Evolutionary conservation across 2,888 invertebrate genomes (phyloP), one percentile per base, ranked within the genome.

Genomic region (Diplazon laetatorius): DNA sequence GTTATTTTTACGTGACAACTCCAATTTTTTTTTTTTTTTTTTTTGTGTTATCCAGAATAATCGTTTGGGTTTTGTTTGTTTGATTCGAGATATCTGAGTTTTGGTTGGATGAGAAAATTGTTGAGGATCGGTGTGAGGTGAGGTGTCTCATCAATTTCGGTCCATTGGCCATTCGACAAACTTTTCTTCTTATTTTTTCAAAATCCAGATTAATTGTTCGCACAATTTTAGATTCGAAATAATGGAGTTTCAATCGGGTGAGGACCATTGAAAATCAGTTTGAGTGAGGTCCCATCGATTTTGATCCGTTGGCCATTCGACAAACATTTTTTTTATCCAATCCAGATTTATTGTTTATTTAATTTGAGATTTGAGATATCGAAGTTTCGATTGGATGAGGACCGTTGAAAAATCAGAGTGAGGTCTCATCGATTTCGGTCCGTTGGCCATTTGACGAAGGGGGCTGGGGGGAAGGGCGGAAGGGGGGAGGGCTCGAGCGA

Each of bases 341-440:
- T n/a, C n/a, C n/a, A n/a, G n/a, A n/a, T n/a, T n/a, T n/a, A n/a
- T n/a, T n/a, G n/a, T n/a, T n/a, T n/a, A n/a, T n/a, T n/a, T n/a
- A n/a, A n/a, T n/a, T n/a, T n/a, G n/a, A n/a, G n/a, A n/a, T n/a
- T n/a, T n/a, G n/a, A n/a, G n/a, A n/a, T n/a, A n/a, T n/a, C n/a
- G n/a, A n/a, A n/a, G n/a, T 25, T 52, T 44, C 46, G 12, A 63
- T 35, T n/a, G 2, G 10, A 20, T 10, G n/a, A n/a, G n/a, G n/a
- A n/a, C 14, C 9, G 9, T 35, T 52, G 75, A 78, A 78, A 75
- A 75, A 76, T 6, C 25, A 39, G 16, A 30, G 22, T 22, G 50
- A 46, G 18, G 37, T 76, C 65, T 25, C 71, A 52, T 69, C 46
- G 62, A 68, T 62, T 69, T 77, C 18, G 42, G 39, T 16, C 48